Evolutionary conservation across 35 echinoderm and acorn worm genomes (phyloP), one percentile per base, ranked within the genome.

Genomic region (Heliocidaris erythrogramma): DNA sequence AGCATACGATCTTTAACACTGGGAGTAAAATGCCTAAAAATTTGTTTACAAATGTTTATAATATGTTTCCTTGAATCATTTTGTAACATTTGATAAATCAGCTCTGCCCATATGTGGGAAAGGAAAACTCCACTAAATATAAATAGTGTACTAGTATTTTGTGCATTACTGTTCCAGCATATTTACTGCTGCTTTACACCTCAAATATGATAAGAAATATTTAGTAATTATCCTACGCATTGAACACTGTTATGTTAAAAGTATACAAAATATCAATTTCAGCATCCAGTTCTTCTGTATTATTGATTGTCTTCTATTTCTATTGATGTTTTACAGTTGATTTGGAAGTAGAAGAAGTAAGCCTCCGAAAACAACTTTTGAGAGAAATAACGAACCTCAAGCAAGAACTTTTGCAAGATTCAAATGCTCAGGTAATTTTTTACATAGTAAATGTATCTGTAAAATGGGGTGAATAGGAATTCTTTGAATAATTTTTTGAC

Each of bases 321-420:
- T 69, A 47, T 30, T n/a, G n/a, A 42, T 42, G 0, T 49, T 13
- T 85, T 84, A 30, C 92, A 96, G 95, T 93, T 53, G 95, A 96
- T 5, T 86, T 96, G 18, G 95, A 96, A 87, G 95, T 96, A 5
- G 95, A 96, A 21, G 95, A 96, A 49, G 92, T 42, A 14, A 8
- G 18, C 18, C 92, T 96, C 21, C 27, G 95, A 35, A 48, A 88
- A 53, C 42, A 52, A 10, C 93, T 96, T 8, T 59, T 96, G 29
- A 60, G 86, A 4, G 95, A 92, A 59, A 92, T 92, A 13, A 59
- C 91, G 13, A 92, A 49, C 91, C 47, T 92, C 27, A 92, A 92
- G 5, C 29, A 49, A 30, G 47, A 48, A 18, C 31, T 32, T 42
- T 10, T 42, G 24, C 87, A 89, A 47, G 87, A 89, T 27, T 78